Base-by-base conservation (phyloP, 2,113 vertebrate genomes). In the Bagarius yarrelli region DNA sequence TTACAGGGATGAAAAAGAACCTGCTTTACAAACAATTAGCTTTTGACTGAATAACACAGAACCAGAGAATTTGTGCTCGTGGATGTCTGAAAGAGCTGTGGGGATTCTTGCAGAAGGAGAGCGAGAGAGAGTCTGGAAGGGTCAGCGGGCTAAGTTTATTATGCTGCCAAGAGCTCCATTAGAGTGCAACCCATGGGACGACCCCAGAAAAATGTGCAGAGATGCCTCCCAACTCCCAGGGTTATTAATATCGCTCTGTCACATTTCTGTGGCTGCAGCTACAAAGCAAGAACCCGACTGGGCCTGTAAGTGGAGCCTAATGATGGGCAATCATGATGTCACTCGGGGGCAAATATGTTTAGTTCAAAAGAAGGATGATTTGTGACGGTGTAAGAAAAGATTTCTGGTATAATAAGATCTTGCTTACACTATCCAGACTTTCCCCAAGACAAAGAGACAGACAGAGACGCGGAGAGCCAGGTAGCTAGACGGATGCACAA, bases 121-220 rank as follows among this genome's bases (percentile, higher is more conserved):
- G 25, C 47, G 23, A 36, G 64, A 32, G 64, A 79, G 81, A 83
- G 72, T 83, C 84, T 53, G 61, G 67, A 34, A 80, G 81, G 84
- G 84, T 85, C 84, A 85, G 30, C 27, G 78, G 84, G 84, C 79
- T 85, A 85, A 83, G 84, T 85, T 83, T 83, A 85, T 85, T 85
- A 77, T 80, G 74, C 84, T 83, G 81, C 84, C 84, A 83, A 83
- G 78, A 80, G 78, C 81, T 85, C 84, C 84, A 85, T 85, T 85
- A 85, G 84, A 81, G 84, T 73, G 56, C 44, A 72, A 53, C 81
- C 69, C 84, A 72, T 73, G 84, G 81, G 81, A 83, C 67, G 72
- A 81, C 73, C 81, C 40, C 74, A 61, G 67, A 85, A 81, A 78
- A 83, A 83, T 78, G 73, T 79, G 61, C 71, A 78, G 79, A 78